Evolutionary conservation across 2,888 invertebrate species (phyloP), one percentile per base, ranked within the genome.

Genomic region (Mythimna pallens): DNA sequence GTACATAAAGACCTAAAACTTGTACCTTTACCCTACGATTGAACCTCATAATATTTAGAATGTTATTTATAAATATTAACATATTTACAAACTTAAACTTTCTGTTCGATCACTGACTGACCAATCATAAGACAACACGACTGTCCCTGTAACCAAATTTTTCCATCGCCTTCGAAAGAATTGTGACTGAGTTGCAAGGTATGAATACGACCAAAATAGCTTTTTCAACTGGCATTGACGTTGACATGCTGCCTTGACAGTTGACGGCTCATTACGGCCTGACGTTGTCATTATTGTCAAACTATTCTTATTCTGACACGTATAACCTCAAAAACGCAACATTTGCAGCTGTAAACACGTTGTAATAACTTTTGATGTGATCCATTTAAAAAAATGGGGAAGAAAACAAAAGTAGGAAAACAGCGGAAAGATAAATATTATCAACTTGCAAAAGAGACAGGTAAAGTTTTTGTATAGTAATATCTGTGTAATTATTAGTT

Each of bases 391-490:
- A 97, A 95, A 94, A 99, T 99, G 99, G 99, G 99, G 67, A 99
- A 99, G 93, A 99, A 99, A 94, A 96, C 97, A 17, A 99, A 99
- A 98, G 97, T 98, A 93, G 99, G 99, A 97, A 99, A 99, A 96
- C 98, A 99, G 93, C 97, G 99, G 64, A 98, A 98, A 94, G 99
- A 99, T 97, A 99, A 99, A 97, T 99, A 98, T 95, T 99, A 99
- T 95, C 98, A 99, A 91, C 97, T 99, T 88, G 99, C 99, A 14
- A 99, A 99, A 94, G 99, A 99, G 97, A 99, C 99, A 89, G 99
- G 99, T 99, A 96, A 93, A 52, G 25, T 64, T 50, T 54, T 30
- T 12, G 34, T 14, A n/a, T 54, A 25, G 3, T 47, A 36, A 47
- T 58, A 36, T 2, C 3, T 6, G 14, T 20, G 5, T 50, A 3